Evolutionary conservation across 1,140 invertebrate genomes (phyloP), one percentile per base, ranked within the genome.

Genomic region (Diachasma alloeum): DNA sequence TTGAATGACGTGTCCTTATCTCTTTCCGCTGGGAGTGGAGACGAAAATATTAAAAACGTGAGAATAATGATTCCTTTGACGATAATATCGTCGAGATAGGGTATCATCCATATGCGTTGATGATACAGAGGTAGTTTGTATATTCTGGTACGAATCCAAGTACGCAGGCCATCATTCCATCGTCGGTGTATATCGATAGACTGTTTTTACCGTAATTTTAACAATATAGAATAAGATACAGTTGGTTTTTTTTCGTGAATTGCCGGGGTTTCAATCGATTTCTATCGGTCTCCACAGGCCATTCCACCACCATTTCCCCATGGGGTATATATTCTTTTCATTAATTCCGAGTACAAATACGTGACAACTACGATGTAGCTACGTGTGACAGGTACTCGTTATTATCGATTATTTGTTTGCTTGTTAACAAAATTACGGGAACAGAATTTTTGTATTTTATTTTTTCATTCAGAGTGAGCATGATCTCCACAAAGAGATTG

Each of bases 81-180:
- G 37, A 36, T 17, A 42, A 69, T 11, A 22, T 53, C 17, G 17
- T 36, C 1, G 19, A 31, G 53, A 72, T 56, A 31, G 22, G 26
- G 70, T 6, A n/a, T 72, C 19, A 24, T 24, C 17, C 17, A 59
- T 11, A 59, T 59, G 17, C 11, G 6, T 13, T 22, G 13, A 66
- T 31, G 26, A 66, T 66, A 66, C 24, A 26, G 15, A 15, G 15
- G 31, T 66, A 4, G 42, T 36, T 31, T 75, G 31, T 75, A 39
- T 69, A 22, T 75, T 48, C 67, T 75, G 74, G 74, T 63, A 31
- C 24, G 9, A 10, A 19, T 69, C 74, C 74, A 75, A 75, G 74
- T 53, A 75, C 74, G 74, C 66, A 75, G n/a, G 37, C n/a, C 67
- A 75, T 74, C 53, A 73, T 74, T 74, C 42, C 24, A 74, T 74